Percentiles rank a stretch among this genome's conserved stretches.
These are phyloP conservation scores for Vulpes lagopus DNA, from an alignment of 2,113 vertebrate species.

Conservation along the genomic window DNA sequence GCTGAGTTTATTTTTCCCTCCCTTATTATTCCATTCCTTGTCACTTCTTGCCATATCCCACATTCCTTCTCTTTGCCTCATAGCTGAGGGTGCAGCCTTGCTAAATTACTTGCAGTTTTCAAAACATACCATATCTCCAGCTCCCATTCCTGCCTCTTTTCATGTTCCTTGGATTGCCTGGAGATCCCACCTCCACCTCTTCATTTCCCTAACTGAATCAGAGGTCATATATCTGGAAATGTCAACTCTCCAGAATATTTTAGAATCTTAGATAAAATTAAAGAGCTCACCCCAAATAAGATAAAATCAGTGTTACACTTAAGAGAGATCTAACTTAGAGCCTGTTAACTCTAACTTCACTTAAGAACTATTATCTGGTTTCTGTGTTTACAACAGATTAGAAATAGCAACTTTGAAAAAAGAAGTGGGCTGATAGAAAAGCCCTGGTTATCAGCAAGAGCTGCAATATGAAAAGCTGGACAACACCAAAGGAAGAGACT, in stretches of 20 bases:
- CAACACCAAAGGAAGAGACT: background rate
- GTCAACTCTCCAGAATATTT: background rate
- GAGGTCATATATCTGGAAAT: background rate
- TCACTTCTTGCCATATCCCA: background rate
- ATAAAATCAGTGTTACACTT: background rate
- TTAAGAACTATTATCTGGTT: background rate
- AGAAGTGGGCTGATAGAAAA: background rate
- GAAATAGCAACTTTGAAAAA: conserved; percentile 12
- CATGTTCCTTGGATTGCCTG: background rate
- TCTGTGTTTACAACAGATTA: conserved; percentile 23
- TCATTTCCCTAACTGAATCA: background rate
- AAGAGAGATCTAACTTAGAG: background rate
- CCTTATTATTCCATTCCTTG: background rate
- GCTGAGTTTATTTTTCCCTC: background rate
- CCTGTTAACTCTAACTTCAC: background rate
- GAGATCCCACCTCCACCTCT: background rate
- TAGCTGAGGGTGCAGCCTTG: background rate
- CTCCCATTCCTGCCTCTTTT: background rate
- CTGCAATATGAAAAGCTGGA: background rate
- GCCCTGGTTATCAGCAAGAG: background rate
- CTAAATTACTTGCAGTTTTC: background rate
- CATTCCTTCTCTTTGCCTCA: background rate
- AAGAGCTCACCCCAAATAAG: background rate
- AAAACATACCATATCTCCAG: background rate
- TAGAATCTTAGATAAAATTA: conserved; percentile 24